These are phyloP conservation scores for Sapayoa aenigma DNA, from an alignment of 2,113 vertebrate species.

Conservation along the genomic window DNA sequence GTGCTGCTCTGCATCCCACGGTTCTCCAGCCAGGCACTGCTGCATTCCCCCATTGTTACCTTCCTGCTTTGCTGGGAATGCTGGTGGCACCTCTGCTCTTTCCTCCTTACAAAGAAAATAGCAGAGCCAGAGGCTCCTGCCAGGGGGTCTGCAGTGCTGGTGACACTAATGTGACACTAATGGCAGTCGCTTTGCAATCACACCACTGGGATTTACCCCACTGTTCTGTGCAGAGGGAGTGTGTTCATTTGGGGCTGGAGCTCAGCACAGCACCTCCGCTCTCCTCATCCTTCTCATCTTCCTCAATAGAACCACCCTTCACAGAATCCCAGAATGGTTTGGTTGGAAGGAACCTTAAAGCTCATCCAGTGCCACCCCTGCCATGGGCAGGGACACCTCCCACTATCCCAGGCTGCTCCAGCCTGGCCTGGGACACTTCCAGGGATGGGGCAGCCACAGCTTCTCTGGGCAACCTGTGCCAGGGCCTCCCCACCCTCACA, in stretches of 20 bases:
- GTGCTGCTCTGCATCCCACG: not conserved
- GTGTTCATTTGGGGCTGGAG: not conserved
- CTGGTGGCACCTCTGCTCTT: not conserved
- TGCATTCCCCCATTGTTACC: not conserved
- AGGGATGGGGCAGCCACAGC: not conserved
- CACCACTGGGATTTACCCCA: not conserved
- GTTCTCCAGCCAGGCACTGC: not conserved
- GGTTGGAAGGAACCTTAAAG: not conserved
- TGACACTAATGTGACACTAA: rapidly evolving
- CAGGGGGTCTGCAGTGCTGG: not conserved
- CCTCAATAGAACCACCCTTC: not conserved
- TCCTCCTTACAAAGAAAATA: rapidly evolving
- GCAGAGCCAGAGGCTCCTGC: not conserved
- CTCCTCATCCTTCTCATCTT: not conserved
- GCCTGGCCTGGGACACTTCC: rapidly evolving
- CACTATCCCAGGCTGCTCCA: not conserved
- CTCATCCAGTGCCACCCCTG: too few species aligned
- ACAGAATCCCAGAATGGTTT: not conserved
- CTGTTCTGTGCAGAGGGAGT: rapidly evolving
- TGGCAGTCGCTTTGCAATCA: not conserved
- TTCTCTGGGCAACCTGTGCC: not conserved
- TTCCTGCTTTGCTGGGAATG: rapidly evolving
- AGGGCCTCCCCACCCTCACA: rapidly evolving
- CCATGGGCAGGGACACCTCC: not conserved
- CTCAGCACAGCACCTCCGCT: not conserved